Base-by-base conservation (phyloP, 2,888 invertebrate species). In the Junonia oenone region DNA sequence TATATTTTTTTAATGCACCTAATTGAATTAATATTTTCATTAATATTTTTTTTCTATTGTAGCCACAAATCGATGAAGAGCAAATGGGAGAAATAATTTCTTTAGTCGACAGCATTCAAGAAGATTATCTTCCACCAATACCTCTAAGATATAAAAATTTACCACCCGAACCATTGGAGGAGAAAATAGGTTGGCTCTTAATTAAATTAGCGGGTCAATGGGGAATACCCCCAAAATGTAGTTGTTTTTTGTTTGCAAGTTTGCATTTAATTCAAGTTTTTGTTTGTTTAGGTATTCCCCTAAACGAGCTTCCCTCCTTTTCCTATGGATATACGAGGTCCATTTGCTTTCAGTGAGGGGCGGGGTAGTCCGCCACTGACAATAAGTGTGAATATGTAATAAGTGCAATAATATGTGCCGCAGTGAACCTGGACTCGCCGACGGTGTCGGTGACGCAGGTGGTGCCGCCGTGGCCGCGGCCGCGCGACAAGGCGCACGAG, bases 401-500 rank as follows among this genome's bases (percentile, higher is more conserved):
- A n/a, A n/a, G n/a, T n/a, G n/a, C n/a, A n/a, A n/a, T n/a, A n/a
- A n/a, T 26, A 5, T 26, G 15, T 38, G 27, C 2, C 14, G 11
- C 69, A 90, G 90, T 78, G 60, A 83, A 86, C 65, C 66, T 92
- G 74, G 92, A 92, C 69, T 92, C 92, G 26, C 92, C 92, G 19
- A 92, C 92, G 69, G 83, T 92, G 63, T 92, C 92, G 40, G 92
- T 92, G 71, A 92, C 92, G 47, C 92, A 92, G 69, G 88, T 91
- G 66, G 81, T 87, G 37, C 91, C 81, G 55, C 90, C 78, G 60
- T 89, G 83, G 89, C 91, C 81, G 53, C 74, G 72, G 71, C 88
- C 83, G 1, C 81, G 89, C 31, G 89, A 90, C 75, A 90, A 89
- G 76, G 75, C 73, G 43, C 69, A 77, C 68, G 90, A 89, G 67